These are phyloP conservation scores for Agonopterix heracliana DNA, from an alignment of 2,888 invertebrate genomes.

Conservation along the genomic window DNA sequence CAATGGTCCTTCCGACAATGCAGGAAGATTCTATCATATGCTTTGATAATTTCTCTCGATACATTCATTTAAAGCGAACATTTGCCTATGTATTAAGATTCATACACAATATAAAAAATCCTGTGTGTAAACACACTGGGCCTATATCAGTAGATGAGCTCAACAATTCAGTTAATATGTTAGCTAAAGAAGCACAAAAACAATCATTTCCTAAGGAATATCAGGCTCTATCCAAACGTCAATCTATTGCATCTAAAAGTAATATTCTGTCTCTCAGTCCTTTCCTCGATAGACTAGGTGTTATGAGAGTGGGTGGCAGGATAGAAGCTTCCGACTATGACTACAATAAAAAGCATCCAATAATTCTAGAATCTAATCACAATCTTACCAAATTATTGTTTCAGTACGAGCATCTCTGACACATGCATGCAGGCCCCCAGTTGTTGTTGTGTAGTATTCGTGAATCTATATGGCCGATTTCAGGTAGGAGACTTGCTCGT, in stretches of 20 bases:
- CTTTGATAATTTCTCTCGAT: conserved; percentile 8
- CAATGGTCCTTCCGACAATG: not conserved
- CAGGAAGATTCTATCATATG: not conserved
- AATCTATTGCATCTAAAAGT: not conserved
- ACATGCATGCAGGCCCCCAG: conserved; percentile 16
- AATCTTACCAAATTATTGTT: not conserved
- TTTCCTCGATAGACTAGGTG: not conserved
- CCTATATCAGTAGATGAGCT: not conserved
- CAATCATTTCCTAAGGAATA: conserved; percentile 1
- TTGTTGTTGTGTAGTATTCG: conserved; percentile 13
- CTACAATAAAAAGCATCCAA: not conserved
- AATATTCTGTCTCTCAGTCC: not conserved
- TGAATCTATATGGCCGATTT: conserved; percentile 16
- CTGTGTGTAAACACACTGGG: not conserved
- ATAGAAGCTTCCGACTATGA: not conserved
- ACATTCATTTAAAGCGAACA: conserved; percentile 5
- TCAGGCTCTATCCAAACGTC: not conserved
- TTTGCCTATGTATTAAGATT: conserved; percentile 8
- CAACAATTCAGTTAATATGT: not conserved
- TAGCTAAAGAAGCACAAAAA: not conserved
- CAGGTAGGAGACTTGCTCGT: conserved; percentile 13
- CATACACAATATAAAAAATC: not conserved
- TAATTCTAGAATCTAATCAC: not conserved
- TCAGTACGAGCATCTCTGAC: conserved; percentile 10
- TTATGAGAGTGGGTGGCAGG: conserved; percentile 1